These are phyloP conservation scores for Ctenodactylus gundi DNA, from an alignment of 2,113 vertebrate genomes.

Conservation along the genomic window DNA sequence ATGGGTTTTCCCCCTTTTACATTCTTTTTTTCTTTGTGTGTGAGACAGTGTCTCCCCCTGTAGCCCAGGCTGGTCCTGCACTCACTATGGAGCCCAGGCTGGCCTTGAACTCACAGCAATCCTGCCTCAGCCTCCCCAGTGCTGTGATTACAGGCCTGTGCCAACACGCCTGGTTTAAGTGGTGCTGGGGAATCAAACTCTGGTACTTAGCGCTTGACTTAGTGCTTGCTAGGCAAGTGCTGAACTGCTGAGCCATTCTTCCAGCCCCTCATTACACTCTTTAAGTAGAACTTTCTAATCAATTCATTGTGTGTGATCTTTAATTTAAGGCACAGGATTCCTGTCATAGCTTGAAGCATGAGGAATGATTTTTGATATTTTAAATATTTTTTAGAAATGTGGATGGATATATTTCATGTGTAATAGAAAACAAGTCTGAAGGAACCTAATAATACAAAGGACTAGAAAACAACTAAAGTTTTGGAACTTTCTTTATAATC, in stretches of 20 bases:
- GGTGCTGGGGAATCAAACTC: too few species aligned
- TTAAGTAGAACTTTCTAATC: slow-evolving; percentile 46
- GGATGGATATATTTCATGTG: slow-evolving; percentile 33
- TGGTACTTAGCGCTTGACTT: too few species aligned
- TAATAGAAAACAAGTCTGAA: slow-evolving; percentile 61
- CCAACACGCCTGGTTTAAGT: not conserved
- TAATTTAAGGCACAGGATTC: slow-evolving; percentile 32
- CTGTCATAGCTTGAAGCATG: slow-evolving; percentile 14
- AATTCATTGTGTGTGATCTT: slow-evolving; percentile 20
- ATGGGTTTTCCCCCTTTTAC: slow-evolving; percentile 30
- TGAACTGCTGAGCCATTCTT: too few species aligned
- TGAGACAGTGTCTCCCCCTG: too few species aligned
- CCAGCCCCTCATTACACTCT: too few species aligned
- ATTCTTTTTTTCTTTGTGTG: not conserved
- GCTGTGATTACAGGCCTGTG: not conserved
- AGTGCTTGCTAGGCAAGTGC: too few species aligned
- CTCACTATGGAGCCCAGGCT: not conserved
- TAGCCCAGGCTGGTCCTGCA: not conserved
- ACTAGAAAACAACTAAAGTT: slow-evolving; percentile 45
- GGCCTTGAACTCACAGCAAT: not conserved
- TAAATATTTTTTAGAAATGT: slow-evolving; percentile 19
- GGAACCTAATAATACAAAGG: slow-evolving; percentile 8
- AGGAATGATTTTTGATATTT: slow-evolving; percentile 34
- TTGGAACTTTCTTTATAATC: slow-evolving; percentile 15
- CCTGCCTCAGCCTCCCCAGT: not conserved